A percentile compares a stretch with the other conserved stretches of the same genome.
Evolutionary conservation across 2,113 vertebrate species (phyloP).

Genomic region (Eurystomus gularis): DNA sequence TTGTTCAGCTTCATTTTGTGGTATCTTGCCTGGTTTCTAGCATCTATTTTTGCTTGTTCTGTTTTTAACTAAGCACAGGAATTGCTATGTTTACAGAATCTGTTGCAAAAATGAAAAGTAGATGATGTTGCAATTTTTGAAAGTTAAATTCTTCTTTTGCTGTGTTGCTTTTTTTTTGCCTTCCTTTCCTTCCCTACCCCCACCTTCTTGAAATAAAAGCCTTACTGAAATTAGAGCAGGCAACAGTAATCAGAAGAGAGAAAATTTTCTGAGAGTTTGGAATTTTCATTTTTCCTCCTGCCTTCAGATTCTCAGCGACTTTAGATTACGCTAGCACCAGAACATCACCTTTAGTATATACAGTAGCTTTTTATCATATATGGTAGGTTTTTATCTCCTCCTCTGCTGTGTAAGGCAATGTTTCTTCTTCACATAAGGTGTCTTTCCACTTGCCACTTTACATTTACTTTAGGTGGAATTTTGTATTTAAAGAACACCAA

Average conservation of each 20-base stretch:
- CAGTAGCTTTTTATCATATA: neutral
- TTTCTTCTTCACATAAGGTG: neutral
- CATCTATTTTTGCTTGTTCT: constrained; percentile 21
- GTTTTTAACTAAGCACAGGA: constrained; percentile 13
- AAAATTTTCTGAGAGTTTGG: neutral
- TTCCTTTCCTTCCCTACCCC: neutral
- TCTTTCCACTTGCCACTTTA: neutral
- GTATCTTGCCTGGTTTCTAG: constrained; percentile 5
- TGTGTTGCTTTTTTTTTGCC: neutral
- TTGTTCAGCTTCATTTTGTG: constrained; percentile 2
- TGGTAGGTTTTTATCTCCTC: neutral
- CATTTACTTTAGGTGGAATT: neutral
- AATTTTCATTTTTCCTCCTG: fast-evolving
- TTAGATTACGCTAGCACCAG: neutral
- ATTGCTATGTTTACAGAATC: neutral
- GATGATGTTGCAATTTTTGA: neutral
- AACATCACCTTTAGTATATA: neutral
- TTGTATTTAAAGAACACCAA: neutral
- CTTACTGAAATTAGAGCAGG: neutral
- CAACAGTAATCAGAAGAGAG: neutral
- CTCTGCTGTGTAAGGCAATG: neutral
- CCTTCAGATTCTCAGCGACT: neutral
- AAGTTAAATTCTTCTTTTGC: neutral
- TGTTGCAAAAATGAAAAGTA: constrained; percentile 4
- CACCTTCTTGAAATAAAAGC: neutral